A percentile compares a stretch with the other conserved stretches of the same genome.
phyloP scores from a whole-genome alignment of 2,888 invertebrate genomes.

The Scaptomyza reducta region DNA sequence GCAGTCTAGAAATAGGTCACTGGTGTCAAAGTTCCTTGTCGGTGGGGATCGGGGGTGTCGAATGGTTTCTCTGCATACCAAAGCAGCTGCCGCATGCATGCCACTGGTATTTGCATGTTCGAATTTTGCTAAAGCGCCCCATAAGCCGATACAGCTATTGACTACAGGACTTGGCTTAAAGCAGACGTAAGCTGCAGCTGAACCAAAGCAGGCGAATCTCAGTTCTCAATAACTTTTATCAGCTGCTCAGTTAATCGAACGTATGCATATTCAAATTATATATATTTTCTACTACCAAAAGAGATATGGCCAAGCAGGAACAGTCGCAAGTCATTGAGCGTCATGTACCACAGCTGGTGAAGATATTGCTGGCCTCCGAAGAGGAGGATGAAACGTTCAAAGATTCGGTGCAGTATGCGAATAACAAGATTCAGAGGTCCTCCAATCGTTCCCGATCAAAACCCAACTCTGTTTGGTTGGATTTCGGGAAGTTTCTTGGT shows the following conservation, averaged over 20 bases:
- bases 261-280: neutral
- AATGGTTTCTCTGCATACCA: conserved; percentile 30
- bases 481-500: conserved; percentile 31
- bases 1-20: conserved; percentile 51
- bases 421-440: neutral
- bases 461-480: neutral
- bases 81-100: conserved; percentile 41
- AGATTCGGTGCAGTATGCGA: conserved; percentile 9
- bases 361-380: conserved; percentile 5
- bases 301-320: neutral
- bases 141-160: conserved; percentile 37
- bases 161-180: conserved; percentile 23
- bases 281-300: conserved; percentile 27
- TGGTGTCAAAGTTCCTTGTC: conserved; percentile 53
- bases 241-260: neutral
- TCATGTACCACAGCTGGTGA: conserved; percentile 31
- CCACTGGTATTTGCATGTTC: conserved; percentile 70
- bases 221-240: conserved; percentile 12
- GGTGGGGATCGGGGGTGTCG: conserved; percentile 19
- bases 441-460: neutral
- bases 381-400: conserved; percentile 4
- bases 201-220: conserved; percentile 24
- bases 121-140: conserved; percentile 51
- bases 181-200: conserved; percentile 29
- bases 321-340: conserved; percentile 3